A percentile compares a stretch with the other conserved stretches of the same genome.
Conservation (phyloP, 2,113 vertebrate species). For the Scytalopus superciliaris region DNA sequence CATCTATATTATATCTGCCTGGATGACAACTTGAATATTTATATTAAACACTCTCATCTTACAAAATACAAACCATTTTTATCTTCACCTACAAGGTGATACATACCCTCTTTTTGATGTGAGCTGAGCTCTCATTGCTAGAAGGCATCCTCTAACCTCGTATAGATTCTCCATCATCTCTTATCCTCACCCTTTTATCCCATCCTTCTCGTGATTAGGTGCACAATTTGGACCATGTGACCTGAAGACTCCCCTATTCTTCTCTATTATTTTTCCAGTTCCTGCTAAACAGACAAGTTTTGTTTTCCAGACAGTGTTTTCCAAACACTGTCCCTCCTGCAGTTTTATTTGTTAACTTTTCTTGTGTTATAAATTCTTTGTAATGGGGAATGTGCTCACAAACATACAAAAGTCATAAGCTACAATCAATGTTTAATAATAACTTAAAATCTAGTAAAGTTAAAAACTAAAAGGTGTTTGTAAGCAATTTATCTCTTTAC, state of each 20-base stretch:
- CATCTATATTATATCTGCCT: background rate
- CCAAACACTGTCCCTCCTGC: background rate
- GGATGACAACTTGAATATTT: background rate
- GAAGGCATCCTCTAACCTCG: background rate
- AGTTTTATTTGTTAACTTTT: background rate
- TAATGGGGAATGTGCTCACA: background rate
- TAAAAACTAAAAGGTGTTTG: background rate
- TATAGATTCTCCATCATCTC: background rate
- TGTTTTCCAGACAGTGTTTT: background rate
- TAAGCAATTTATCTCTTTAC: background rate
- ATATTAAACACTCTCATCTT: background rate
- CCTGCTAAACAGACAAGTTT: background rate
- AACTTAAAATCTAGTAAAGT: conserved; percentile 8
- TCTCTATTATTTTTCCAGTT: background rate
- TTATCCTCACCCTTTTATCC: background rate
- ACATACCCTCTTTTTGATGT: background rate
- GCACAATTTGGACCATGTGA: background rate
- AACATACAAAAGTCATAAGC: background rate
- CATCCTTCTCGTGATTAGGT: background rate
- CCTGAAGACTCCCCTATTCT: background rate
- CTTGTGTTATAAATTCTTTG: background rate
- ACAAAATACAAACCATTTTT: background rate
- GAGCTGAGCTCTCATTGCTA: background rate
- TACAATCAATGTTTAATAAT: background rate
- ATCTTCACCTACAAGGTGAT: background rate